phyloP scores from a whole-genome alignment of 2,888 invertebrate species.

The Drosophila longiperda region DNA sequence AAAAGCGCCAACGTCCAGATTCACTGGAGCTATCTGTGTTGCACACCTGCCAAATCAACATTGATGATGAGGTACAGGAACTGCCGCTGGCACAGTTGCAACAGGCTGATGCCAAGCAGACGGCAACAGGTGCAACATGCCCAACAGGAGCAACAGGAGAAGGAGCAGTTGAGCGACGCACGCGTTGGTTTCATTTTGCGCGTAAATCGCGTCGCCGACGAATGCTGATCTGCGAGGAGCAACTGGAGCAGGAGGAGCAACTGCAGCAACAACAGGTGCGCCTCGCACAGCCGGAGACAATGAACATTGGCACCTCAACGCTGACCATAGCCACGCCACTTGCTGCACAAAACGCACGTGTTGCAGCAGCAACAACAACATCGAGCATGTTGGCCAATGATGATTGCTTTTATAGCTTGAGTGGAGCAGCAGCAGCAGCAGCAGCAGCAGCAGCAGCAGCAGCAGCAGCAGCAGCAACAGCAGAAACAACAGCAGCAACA shows the following conservation, averaged over 20 bases:
- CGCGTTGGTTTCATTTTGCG: conserved; percentile 68
- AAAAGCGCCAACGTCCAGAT: conserved; percentile 77
- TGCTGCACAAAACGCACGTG: conserved; percentile 1
- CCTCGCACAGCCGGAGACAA: conserved; percentile 74
- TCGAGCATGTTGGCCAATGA: conserved; percentile 47
- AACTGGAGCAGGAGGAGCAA: conserved; percentile 15
- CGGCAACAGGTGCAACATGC: conserved; percentile 7
- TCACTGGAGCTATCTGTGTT: conserved; percentile 86
- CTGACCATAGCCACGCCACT: conserved; percentile 67
- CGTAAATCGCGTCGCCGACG: conserved; percentile 53
- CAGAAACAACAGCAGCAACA: conserved; percentile 2
- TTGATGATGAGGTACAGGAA: neutral
- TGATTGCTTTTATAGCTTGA: conserved; percentile 79
- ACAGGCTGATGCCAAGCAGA: neutral
- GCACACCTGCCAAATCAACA: conserved; percentile 80
- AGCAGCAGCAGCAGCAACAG: conserved; percentile 12
- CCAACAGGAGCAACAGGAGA: conserved; percentile 10
- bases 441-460: neutral
- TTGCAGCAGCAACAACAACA: conserved; percentile 28
- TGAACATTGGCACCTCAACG: conserved; percentile 73
- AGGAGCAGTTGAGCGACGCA: conserved; percentile 26
- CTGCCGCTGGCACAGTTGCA: neutral
- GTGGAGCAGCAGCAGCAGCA: neutral
- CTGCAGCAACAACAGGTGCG: conserved; percentile 39
- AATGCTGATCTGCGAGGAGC: conserved; percentile 39